Evolutionary conservation across 2,797 vertebrate species (phyloP).

Genomic region (Platyrinchus mystaceus): DNA sequence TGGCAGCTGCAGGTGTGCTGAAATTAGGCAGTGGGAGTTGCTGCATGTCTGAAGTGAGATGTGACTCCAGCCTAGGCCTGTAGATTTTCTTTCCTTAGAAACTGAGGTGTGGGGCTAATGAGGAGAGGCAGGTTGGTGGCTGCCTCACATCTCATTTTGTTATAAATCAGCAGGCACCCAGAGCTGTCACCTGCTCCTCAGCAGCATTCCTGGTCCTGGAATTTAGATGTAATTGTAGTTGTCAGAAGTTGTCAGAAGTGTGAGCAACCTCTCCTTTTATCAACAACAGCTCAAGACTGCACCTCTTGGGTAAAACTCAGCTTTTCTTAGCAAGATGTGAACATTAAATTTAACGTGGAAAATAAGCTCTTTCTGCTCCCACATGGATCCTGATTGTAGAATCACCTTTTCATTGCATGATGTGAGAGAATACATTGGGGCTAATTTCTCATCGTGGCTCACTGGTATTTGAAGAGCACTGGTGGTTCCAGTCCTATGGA

Average conservation of each 20-base stretch:
- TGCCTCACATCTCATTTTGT: background rate
- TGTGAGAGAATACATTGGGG: background rate
- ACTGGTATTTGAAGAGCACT: background rate
- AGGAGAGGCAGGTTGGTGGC: background rate
- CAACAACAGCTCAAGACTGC: background rate
- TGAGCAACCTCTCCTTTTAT: background rate
- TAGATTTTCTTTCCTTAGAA: background rate
- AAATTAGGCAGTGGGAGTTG: background rate
- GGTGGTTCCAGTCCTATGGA: background rate
- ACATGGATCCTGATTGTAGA: background rate
- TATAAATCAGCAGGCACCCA: background rate
- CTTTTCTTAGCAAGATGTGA: background rate
- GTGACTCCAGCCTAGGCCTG: background rate
- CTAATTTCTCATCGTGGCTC: background rate
- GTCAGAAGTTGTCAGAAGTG: background rate
- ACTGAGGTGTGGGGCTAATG: background rate
- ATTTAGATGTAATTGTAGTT: background rate
- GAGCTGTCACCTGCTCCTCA: background rate
- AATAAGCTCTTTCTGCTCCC: background rate
- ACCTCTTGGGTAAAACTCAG: background rate
- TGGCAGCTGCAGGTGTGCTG: background rate
- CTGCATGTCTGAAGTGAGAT: background rate
- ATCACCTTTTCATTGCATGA: background rate
- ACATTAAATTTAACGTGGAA: background rate
- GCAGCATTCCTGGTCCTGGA: background rate